Base-by-base conservation (phyloP, 2,797 vertebrate genomes). In the Borostomias antarcticus region DNA sequence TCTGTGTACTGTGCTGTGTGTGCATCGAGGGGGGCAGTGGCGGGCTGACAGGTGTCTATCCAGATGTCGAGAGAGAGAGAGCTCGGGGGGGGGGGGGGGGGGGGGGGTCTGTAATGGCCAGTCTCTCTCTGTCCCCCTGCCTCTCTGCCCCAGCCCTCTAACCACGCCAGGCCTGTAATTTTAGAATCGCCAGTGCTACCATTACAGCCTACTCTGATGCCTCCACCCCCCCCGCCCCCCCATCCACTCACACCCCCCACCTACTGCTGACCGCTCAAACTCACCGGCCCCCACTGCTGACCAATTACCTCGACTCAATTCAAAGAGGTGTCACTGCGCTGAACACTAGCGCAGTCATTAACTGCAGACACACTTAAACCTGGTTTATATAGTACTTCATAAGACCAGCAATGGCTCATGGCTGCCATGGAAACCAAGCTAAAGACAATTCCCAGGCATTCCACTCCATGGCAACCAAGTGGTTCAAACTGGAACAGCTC, bases 1-100 rank as follows among this genome's bases (percentile, higher is more conserved):
- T 37, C 1, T 45, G 30, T 52, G 66, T 53, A 57, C 37, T 43
- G 37, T 13, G 11, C 37, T 43, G 37, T 48, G 47, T 50, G 47
- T 50, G 47, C 13, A 50, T n/a, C 6, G 47, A 19, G 47, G 47
- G 19, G 11, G 15, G 45, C 15, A 19, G 47, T 23, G 19, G 47
- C 26, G 4, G 26, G 13, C 48, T 69, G 79, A 85, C 69, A 81
- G 70, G 78, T 84, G 77, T 76, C 58, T 70, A 72, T 79, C 69
- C 74, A 83, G 62, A 69, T 80, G 78, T 81, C 78, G 13, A 47
- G 54, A 58, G 47, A 21, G 47, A 43, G 37, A 17, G 37, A 43
- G 37, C 37, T 43, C 17, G 7, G 45, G 19, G 61, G 62, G 69
- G 5, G 62, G 33, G 51, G 37, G 7, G 45, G 19, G 61, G 62